Evolutionary conservation across 2,888 invertebrate species (phyloP).

Genomic region (Brenthis daphne): DNA sequence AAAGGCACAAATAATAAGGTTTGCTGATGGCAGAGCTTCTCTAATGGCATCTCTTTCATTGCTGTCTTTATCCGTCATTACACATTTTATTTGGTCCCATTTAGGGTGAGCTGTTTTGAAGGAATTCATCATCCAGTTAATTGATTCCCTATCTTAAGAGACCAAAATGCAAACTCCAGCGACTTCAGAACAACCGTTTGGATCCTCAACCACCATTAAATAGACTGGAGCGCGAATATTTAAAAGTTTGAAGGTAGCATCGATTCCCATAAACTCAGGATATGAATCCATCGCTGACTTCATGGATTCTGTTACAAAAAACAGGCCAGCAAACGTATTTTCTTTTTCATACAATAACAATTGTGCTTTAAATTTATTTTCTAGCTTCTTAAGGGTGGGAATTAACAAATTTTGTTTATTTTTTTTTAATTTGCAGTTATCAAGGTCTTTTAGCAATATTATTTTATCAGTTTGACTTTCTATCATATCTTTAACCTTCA

Average conservation of each 20-base stretch:
- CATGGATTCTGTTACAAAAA: constrained; percentile 20
- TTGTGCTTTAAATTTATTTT: constrained; percentile 29
- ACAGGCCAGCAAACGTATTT: constrained; percentile 27
- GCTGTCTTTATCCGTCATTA: constrained; percentile 25
- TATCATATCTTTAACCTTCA: constrained; percentile 27
- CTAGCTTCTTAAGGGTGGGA: constrained; percentile 25
- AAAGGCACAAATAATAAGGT: constrained; percentile 27
- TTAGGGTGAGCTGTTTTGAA: constrained; percentile 22
- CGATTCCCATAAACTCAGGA: constrained; percentile 28
- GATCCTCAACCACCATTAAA: constrained; percentile 26
- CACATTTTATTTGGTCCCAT: constrained; percentile 26
- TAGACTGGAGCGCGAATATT: constrained; percentile 28
- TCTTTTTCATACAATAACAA: constrained; percentile 28
- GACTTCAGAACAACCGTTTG: constrained; percentile 27
- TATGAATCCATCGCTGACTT: constrained; percentile 21
- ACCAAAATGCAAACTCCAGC: constrained; percentile 26
- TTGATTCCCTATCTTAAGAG: constrained; percentile 24
- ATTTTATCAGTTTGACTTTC: constrained; percentile 26
- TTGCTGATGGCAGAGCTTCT: constrained; percentile 22
- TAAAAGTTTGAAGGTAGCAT: constrained; percentile 27
- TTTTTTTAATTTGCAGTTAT: constrained; percentile 17
- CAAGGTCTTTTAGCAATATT: constrained; percentile 21
- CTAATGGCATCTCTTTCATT: constrained; percentile 27
- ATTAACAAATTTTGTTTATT: constrained; percentile 20
- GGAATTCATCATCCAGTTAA: constrained; percentile 29